Evolutionary conservation across 1,140 invertebrate genomes (phyloP).

Genomic region (Calephelis nemesis): DNA sequence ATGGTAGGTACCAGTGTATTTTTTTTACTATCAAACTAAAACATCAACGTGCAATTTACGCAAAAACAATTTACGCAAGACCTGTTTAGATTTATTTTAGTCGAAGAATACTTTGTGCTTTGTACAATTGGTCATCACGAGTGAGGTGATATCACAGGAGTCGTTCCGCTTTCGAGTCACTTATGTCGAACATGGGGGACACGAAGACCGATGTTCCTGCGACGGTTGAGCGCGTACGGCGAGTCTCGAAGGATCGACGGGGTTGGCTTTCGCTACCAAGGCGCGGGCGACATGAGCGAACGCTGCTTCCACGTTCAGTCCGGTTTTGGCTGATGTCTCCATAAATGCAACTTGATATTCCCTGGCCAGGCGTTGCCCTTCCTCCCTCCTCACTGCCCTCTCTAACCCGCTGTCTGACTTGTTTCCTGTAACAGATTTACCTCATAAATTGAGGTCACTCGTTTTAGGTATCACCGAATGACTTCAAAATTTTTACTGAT

Average conservation of each 20-base stretch:
- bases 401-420: conserved; percentile 88
- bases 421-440: conserved; percentile 83
- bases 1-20: too few species aligned
- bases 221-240: conserved; percentile 68
- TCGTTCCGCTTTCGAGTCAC: conserved; percentile 29
- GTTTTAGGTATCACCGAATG: too few species aligned
- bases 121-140: conserved; percentile 11
- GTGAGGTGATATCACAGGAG: conserved; percentile 4
- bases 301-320: conserved; percentile 90
- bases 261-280: conserved; percentile 68
- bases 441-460: background rate
- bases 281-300: conserved; percentile 89
- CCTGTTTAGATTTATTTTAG: too few species aligned
- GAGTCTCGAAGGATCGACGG: conserved; percentile 59
- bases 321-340: conserved; percentile 93
- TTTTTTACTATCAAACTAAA: too few species aligned
- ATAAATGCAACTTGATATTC: conserved; percentile 92
- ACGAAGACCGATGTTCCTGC: conserved; percentile 63
- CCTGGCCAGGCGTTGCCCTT: conserved; percentile 88
- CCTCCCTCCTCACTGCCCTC: conserved; percentile 87
- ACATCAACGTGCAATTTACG: too few species aligned
- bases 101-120: conserved; percentile 1
- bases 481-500: too few species aligned
- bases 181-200: conserved; percentile 57
- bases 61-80: too few species aligned